phyloP scores from a whole-genome alignment of 2,113 vertebrate genomes.

The Alligator sinensis region DNA sequence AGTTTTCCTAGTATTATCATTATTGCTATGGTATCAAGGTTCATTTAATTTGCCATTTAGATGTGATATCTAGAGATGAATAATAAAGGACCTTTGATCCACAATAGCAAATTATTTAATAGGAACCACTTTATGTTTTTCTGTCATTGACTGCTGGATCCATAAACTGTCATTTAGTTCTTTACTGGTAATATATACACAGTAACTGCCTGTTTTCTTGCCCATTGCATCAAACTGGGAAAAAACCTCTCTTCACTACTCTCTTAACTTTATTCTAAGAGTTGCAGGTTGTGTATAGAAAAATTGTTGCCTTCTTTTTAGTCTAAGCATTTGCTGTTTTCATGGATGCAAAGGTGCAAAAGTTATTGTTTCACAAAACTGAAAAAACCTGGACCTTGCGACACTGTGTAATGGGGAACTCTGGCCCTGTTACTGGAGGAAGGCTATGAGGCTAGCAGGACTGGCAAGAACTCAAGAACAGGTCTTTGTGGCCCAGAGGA shows the following conservation, averaged over 20 bases:
- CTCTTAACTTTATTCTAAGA: accelerated
- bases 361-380: not conserved
- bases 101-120: not conserved
- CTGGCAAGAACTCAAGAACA: no score
- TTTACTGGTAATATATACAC: not conserved
- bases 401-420: no score
- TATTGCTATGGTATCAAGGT: not conserved
- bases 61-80: not conserved
- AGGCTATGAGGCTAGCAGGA: no score
- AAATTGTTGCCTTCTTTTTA: not conserved
- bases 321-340: not conserved
- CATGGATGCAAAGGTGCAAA: not conserved
- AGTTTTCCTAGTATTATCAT: not conserved
- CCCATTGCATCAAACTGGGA: not conserved
- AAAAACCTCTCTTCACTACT: accelerated
- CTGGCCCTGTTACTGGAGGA: no score
- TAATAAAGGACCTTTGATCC: not conserved
- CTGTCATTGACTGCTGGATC: not conserved
- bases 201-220: not conserved
- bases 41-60: not conserved
- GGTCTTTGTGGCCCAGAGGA: no score
- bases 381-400: not conserved
- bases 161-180: not conserved
- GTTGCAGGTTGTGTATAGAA: not conserved
- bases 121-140: not conserved